Percentiles rank a stretch among this genome's conserved stretches.
These are phyloP conservation scores for Archivesica marissinica DNA, from an alignment of 1,140 invertebrate genomes.

Conservation along the genomic window DNA sequence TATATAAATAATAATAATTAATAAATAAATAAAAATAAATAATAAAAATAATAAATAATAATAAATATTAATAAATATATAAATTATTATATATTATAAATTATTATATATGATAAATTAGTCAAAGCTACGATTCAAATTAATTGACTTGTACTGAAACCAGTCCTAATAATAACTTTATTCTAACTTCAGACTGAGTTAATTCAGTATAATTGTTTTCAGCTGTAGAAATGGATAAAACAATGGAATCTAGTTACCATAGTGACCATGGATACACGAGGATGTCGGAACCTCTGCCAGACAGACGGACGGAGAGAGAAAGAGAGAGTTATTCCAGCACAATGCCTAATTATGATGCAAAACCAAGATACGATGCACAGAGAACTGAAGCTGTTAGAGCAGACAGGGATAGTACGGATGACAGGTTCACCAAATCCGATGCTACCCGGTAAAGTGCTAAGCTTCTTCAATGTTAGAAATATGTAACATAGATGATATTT, in stretches of 20 bases:
- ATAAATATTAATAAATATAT: too few species aligned
- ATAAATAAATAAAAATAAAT: too few species aligned
- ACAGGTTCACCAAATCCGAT: constrained; percentile 36
- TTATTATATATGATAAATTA: too few species aligned
- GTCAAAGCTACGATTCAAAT: too few species aligned
- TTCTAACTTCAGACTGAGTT: too few species aligned
- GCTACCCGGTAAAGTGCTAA: not conserved
- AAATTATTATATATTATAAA: too few species aligned
- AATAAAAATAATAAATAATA: too few species aligned
- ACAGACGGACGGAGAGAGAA: constrained; percentile 3
- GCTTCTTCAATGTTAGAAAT: not conserved
- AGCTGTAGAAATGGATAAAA: not conserved
- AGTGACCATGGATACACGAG: constrained; percentile 3
- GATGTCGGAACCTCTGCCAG: not conserved
- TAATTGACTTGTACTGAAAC: too few species aligned
- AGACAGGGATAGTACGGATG: not conserved
- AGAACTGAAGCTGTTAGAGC: not conserved
- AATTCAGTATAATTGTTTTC: not conserved
- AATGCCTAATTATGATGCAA: constrained; percentile 3
- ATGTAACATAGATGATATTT: too few species aligned
- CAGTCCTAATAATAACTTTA: too few species aligned
- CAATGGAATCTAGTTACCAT: constrained; percentile 25
- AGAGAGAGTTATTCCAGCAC: not conserved
- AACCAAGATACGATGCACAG: not conserved
- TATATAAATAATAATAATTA: too few species aligned